Percentiles rank a stretch among this genome's conserved stretches.
Conservation (phyloP, 30 jellyfish, hydroid and myxozoan genomes). For the Turritopsis dohrnii region DNA sequence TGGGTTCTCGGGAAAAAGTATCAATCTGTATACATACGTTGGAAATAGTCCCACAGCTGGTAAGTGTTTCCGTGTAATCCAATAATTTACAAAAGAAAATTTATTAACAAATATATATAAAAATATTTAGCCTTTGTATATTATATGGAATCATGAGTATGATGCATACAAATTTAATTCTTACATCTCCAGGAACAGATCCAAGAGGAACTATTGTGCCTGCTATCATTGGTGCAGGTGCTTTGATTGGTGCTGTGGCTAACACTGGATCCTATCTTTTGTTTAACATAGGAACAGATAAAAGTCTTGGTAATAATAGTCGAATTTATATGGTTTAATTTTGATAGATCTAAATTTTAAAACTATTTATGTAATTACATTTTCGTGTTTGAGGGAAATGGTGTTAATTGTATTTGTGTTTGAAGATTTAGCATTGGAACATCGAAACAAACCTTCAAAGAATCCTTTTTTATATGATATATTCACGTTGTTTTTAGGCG, state of each 20-base stretch:
- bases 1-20: constrained; percentile 28
- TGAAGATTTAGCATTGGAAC: no score
- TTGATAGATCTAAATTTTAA: no score
- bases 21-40: constrained; percentile 26
- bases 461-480: no score
- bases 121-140: no score
- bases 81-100: no score
- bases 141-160: neutral
- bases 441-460: no score
- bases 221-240: constrained; percentile 31
- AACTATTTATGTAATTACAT: no score
- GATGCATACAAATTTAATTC: neutral
- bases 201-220: constrained; percentile 30
- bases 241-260: constrained; percentile 21
- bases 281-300: neutral
- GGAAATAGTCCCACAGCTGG: constrained; percentile 24
- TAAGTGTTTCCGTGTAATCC: neutral
- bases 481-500: constrained; percentile 9
- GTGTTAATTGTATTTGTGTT: no score
- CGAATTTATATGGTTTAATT: no score
- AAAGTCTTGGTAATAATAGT: neutral
- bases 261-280: constrained; percentile 22
- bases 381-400: no score
- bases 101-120: no score
- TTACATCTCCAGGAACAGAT: neutral